These are phyloP conservation scores for Rhopilema esculentum DNA, from an alignment of 30 jellyfish, hydroid and myxozoan species.

Conservation along the genomic window DNA sequence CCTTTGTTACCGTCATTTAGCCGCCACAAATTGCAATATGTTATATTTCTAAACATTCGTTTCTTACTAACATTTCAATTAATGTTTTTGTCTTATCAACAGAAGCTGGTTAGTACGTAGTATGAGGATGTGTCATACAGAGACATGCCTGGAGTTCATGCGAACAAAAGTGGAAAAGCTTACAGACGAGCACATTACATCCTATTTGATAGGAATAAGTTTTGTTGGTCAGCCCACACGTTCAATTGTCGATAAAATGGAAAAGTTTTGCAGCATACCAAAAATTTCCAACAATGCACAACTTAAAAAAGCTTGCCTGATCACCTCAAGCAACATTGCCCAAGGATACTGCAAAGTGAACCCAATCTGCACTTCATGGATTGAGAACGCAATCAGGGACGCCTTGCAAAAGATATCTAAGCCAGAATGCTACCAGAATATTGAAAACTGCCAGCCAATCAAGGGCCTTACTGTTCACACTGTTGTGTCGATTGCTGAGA, in stretches of 20 bases:
- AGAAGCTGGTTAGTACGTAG: constrained; percentile 61
- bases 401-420: constrained; percentile 42
- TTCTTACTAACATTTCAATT: neutral
- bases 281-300: constrained; percentile 36
- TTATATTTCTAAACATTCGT: neutral
- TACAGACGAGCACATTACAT: constrained; percentile 13
- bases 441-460: constrained; percentile 46
- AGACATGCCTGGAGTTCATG: constrained; percentile 44
- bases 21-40: no score
- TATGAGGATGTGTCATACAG: constrained; percentile 58
- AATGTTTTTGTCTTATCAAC: no score
- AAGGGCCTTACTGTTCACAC: constrained; percentile 25
- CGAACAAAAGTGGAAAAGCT: constrained; percentile 10
- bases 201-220: constrained; percentile 38
- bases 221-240: constrained; percentile 70
- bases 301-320: constrained; percentile 56
- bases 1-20: no score
- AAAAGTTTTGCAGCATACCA: constrained; percentile 40
- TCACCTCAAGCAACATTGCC: constrained; percentile 66
- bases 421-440: constrained; percentile 28
- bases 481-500: constrained; percentile 63
- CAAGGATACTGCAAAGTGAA: constrained; percentile 52
- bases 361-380: constrained; percentile 64
- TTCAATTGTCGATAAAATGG: constrained; percentile 25
- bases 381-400: constrained; percentile 38